A percentile compares a stretch with the other conserved stretches of the same genome.
These are phyloP conservation scores for Prenolepis imparis DNA, from an alignment of 2,888 invertebrate genomes.

Conservation along the genomic window DNA sequence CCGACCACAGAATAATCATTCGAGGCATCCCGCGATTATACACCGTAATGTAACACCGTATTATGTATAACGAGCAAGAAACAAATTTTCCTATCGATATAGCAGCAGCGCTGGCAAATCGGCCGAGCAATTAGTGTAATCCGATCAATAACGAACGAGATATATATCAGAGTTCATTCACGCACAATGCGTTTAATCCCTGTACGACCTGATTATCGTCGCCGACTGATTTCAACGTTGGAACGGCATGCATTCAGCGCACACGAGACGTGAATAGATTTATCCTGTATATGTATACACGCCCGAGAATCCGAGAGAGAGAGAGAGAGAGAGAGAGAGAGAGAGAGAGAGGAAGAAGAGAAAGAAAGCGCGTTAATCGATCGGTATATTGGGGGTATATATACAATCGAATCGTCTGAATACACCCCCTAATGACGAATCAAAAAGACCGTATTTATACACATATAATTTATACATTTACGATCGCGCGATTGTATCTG, in stretches of 20 bases:
- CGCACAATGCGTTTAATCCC: conserved; percentile 60
- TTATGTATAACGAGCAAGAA: conserved; percentile 55
- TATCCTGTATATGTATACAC: conserved; percentile 6
- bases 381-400: neutral
- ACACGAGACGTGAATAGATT: conserved; percentile 43
- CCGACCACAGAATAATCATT: conserved; percentile 13
- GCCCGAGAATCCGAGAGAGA: neutral
- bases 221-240: conserved; percentile 33
- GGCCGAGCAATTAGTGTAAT: conserved; percentile 78
- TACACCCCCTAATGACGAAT: conserved; percentile 43
- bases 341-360: neutral
- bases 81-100: conserved; percentile 46
- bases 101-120: conserved; percentile 46
- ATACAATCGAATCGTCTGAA: conserved; percentile 31
- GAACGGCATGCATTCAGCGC: conserved; percentile 28
- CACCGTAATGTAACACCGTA: conserved; percentile 9
- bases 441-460: conserved; percentile 18
- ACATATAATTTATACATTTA: neutral
- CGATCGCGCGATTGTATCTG: neutral
- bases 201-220: conserved; percentile 64
- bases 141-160: conserved; percentile 73
- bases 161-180: conserved; percentile 66
- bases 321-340: neutral
- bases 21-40: conserved; percentile 6
- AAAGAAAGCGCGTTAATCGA: conserved; percentile 35